These are phyloP conservation scores for Chaenodraco wilsoni DNA, from an alignment of 2,797 vertebrate genomes.

Conservation along the genomic window DNA sequence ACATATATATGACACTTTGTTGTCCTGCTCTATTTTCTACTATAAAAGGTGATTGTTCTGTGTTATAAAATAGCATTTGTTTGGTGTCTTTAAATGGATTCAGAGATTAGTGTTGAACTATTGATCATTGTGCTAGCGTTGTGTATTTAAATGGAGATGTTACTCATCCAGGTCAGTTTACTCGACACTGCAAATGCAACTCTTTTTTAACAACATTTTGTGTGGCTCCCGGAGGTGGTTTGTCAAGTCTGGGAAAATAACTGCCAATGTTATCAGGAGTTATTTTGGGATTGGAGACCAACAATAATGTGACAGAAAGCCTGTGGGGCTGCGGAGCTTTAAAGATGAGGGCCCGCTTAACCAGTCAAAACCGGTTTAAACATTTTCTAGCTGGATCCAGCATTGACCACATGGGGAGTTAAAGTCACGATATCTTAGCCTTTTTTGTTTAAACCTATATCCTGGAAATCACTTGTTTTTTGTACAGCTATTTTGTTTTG, in stretches of 20 bases:
- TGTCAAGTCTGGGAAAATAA: constrained; percentile 9
- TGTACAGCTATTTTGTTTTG: neutral
- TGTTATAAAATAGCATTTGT: constrained; percentile 11
- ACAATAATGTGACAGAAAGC: constrained; percentile 11
- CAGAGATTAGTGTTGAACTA: constrained; percentile 22
- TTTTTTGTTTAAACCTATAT: neutral
- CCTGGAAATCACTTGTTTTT: neutral
- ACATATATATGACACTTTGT: constrained; percentile 8
- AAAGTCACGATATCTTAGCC: neutral
- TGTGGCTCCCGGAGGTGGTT: neutral
- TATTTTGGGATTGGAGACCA: constrained; percentile 14
- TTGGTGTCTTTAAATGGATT: constrained; percentile 28
- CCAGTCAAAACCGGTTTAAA: neutral
- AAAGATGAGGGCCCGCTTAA: neutral
- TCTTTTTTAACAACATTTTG: neutral
- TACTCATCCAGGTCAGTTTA: constrained; percentile 9
- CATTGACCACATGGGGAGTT: neutral
- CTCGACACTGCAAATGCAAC: neutral
- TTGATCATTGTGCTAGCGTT: neutral
- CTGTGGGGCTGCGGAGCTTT: neutral
- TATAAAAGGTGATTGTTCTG: constrained; percentile 6
- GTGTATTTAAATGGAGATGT: constrained; percentile 24
- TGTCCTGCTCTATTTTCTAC: constrained; percentile 34
- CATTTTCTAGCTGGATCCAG: neutral
- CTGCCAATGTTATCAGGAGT: neutral